phyloP scores from a whole-genome alignment of 2,797 vertebrate genomes.

The Aphelocoma californica region DNA sequence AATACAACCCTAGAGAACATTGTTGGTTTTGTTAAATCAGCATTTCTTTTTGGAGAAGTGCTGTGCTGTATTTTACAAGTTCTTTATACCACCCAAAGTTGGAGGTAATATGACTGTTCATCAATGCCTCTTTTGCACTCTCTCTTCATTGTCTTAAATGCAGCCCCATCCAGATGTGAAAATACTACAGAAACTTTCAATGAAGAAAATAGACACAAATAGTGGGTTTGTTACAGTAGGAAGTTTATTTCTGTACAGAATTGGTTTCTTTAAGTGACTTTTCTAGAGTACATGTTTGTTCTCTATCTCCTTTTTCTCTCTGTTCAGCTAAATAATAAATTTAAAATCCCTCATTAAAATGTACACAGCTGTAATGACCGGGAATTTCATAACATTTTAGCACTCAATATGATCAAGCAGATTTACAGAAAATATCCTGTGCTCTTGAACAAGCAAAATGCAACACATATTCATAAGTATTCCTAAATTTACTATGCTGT shows the following conservation, averaged over 20 bases:
- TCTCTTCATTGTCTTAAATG: background rate
- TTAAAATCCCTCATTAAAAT: background rate
- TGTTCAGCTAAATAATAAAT: background rate
- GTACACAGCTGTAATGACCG: background rate
- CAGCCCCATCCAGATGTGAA: background rate
- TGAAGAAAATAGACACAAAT: background rate
- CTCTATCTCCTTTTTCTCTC: background rate
- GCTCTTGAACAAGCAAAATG: slow-evolving; percentile 12
- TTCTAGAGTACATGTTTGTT: background rate
- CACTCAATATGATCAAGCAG: background rate
- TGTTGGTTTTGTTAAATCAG: background rate
- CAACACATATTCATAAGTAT: background rate
- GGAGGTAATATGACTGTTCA: background rate
- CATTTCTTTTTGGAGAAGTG: background rate
- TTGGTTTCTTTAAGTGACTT: background rate
- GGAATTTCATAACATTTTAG: background rate
- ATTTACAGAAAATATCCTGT: background rate
- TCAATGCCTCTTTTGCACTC: background rate
- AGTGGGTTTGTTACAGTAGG: background rate
- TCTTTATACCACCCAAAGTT: background rate
- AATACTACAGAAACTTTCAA: background rate
- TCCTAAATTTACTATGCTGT: background rate
- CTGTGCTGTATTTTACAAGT: background rate
- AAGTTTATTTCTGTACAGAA: background rate
- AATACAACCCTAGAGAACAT: background rate